Base-by-base conservation (phyloP, 2,888 invertebrate species). In the Acanthosepion lycidas region DNA sequence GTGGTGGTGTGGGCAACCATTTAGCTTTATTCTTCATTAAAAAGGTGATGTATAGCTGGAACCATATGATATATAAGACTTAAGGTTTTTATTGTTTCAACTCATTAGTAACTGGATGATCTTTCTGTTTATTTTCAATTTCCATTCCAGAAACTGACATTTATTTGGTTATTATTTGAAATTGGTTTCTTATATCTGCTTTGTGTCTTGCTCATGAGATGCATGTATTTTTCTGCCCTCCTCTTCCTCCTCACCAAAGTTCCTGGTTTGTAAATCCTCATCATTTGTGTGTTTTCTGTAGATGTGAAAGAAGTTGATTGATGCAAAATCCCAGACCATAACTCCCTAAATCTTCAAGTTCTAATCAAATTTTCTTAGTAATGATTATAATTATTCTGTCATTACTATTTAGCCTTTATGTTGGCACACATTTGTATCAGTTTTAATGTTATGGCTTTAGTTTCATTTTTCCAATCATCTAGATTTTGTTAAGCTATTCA, bases 201-300 rank as follows among this genome's bases (percentile, higher is more conserved):
- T 23, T 59, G 59, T 59, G 23, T 23, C 59, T 59, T 59, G 23
- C 23, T 59, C 23, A 78, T 78, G n/a, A 78, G n/a, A 78, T 78
- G n/a, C 78, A n/a, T n/a, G n/a, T 78, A 15, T 78, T 78, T n/a
- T 18, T 33, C 78, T 78, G n/a, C 78, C n/a, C 15, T 78, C n/a
- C n/a, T 33, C 9, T 33, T 78, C n/a, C 12, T 78, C 15, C 12
- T 12, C 78, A 64, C 78, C 9, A n/a, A n/a, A 8, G 8, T 9
- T n/a, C 0, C 18, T 2, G 9, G n/a, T 18, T n/a, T 18, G 3
- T n/a, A 33, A 3, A 4, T n/a, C 78, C 1, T n/a, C 5, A n/a
- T 78, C 15, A 33, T 78, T 12, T 78, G 23, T 59, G 23, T 15
- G 4, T 59, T 59, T 59, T 59, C 23, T 18, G 55, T 55, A 15